phyloP scores from a whole-genome alignment of 2,888 invertebrate genomes.

The Sarcophaga caerulescens region DNA sequence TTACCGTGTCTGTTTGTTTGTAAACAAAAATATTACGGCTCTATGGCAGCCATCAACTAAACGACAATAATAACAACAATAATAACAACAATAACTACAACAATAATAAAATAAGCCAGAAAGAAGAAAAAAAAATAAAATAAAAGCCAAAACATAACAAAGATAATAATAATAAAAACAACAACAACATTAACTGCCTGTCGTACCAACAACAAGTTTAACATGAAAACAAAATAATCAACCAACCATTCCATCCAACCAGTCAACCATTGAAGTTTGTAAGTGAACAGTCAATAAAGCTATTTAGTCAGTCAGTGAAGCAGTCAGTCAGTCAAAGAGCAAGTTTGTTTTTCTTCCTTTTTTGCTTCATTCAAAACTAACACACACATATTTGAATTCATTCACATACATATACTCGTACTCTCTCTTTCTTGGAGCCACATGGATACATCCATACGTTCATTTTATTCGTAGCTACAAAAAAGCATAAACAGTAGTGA shows the following conservation, averaged over 20 bases:
- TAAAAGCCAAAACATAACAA: background rate
- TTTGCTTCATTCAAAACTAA: background rate
- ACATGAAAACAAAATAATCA: constrained; percentile 40
- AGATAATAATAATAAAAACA: constrained; percentile 33
- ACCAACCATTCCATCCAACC: constrained; percentile 31
- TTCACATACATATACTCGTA: too few species aligned
- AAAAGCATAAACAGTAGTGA: background rate
- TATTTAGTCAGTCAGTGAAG: constrained; percentile 39
- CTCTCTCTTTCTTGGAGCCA: too few species aligned
- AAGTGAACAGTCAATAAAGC: constrained; percentile 41
- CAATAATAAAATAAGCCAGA: background rate
- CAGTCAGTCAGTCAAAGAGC: constrained; percentile 31
- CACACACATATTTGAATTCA: background rate
- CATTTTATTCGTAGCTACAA: too few species aligned
- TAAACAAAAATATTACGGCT: constrained; percentile 69
- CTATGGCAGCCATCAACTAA: constrained; percentile 45
- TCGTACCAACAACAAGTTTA: constrained; percentile 58
- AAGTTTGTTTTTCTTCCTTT: background rate
- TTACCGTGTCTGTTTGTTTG: constrained; percentile 66
- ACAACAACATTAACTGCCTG: constrained; percentile 52
- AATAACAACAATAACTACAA: constrained; percentile 35
- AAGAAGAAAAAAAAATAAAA: background rate
- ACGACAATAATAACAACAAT: constrained; percentile 37
- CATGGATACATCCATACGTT: too few species aligned
- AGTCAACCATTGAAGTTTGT: constrained; percentile 45